Percentiles rank a stretch among this genome's conserved stretches.
phyloP scores from a whole-genome alignment of 1,140 invertebrate genomes.

The Maniola jurtina region DNA sequence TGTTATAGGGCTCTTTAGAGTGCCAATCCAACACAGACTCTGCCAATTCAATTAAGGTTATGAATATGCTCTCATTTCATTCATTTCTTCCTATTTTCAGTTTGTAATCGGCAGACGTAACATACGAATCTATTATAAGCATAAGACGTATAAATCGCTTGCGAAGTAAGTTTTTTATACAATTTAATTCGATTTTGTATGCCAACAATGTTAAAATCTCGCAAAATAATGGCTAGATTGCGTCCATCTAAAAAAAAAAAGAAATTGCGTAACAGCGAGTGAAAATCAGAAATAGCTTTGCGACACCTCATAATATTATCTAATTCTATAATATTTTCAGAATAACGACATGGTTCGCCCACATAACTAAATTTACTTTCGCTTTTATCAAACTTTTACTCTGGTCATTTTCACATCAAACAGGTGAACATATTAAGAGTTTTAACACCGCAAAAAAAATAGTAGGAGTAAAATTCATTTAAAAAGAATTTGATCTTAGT shows the following conservation, averaged over 20 bases:
- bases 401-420: neutral
- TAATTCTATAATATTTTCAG: slow-evolving; percentile 7
- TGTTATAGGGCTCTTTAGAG: neutral
- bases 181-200: slow-evolving; percentile 34
- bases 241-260: slow-evolving; percentile 20
- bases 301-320: slow-evolving; percentile 12
- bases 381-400: neutral
- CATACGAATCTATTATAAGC: slow-evolving; percentile 10
- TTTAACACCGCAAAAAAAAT: neutral
- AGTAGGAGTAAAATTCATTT: too few species aligned
- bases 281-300: slow-evolving; percentile 18
- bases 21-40: neutral
- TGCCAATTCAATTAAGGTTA: slow-evolving; percentile 11
- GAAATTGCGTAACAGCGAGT: slow-evolving; percentile 27
- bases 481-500: too few species aligned
- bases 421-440: neutral
- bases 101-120: slow-evolving; percentile 4
- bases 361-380: slow-evolving; percentile 9
- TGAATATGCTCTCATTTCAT: slow-evolving; percentile 4
- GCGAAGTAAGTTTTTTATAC: slow-evolving; percentile 16
- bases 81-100: neutral
- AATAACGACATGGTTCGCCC: slow-evolving; percentile 10
- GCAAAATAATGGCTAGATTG: slow-evolving; percentile 28
- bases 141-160: slow-evolving; percentile 22
- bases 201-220: slow-evolving; percentile 37